These are phyloP conservation scores for Podarcis siculus DNA, from an alignment of 2,797 vertebrate species.

Conservation along the genomic window DNA sequence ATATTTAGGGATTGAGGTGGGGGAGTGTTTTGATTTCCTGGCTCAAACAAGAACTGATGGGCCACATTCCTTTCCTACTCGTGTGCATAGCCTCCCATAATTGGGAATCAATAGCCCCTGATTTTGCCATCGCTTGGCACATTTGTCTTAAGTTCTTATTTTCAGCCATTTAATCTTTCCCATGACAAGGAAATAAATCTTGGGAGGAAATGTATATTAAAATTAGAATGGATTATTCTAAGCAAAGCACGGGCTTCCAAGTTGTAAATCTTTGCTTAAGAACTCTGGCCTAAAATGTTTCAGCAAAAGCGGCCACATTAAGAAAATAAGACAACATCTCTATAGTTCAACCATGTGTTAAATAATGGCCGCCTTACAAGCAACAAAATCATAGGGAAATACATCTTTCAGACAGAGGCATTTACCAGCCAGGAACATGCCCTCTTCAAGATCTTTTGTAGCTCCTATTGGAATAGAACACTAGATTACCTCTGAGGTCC, in stretches of 20 bases:
- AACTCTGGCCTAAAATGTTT: slow-evolving; percentile 60
- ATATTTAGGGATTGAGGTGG: neutral
- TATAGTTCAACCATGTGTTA: slow-evolving; percentile 65
- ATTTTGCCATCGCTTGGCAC: slow-evolving; percentile 51
- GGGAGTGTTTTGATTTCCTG: slow-evolving; percentile 28
- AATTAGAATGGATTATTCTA: slow-evolving; percentile 74
- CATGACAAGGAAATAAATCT: slow-evolving; percentile 70
- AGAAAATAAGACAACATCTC: slow-evolving; percentile 34
- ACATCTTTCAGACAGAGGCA: neutral
- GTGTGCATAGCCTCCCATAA: slow-evolving; percentile 60
- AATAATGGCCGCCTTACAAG: slow-evolving; percentile 44
- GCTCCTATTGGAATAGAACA: neutral
- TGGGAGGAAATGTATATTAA: slow-evolving; percentile 60
- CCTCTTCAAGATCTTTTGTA: neutral
- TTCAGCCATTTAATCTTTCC: slow-evolving; percentile 67
- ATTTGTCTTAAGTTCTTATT: slow-evolving; percentile 69
- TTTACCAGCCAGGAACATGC: neutral
- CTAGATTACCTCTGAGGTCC: too few species aligned
- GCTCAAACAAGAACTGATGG: slow-evolving; percentile 54
- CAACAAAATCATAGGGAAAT: neutral
- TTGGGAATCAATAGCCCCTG: slow-evolving; percentile 54
- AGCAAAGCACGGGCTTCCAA: slow-evolving; percentile 29
- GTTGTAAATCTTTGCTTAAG: slow-evolving; percentile 60
- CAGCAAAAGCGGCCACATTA: slow-evolving; percentile 47
- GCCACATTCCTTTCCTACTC: slow-evolving; percentile 57